Evolutionary conservation across 2,888 invertebrate species (phyloP), one percentile per base, ranked within the genome.

Genomic region (Noctua janthe): DNA sequence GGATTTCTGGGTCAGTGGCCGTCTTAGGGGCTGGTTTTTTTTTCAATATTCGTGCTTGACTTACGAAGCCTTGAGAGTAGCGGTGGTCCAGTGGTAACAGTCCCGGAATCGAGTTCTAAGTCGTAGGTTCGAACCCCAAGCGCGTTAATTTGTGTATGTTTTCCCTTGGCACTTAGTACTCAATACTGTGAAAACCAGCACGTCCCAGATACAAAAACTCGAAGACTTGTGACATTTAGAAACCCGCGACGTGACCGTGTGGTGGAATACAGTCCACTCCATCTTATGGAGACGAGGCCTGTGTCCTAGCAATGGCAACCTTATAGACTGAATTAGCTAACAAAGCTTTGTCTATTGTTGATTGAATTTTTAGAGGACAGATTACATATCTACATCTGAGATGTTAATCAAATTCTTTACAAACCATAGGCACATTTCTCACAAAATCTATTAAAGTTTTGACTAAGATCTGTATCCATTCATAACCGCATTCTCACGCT

Each of bases 381-480:
- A 0, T 72, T 35, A 51, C 20, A 64, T 13, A 74, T 47, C 5
- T 23, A 29, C 2, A 49, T 29, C 10, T 0, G 0, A 66, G 35
- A 51, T 83, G 1, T 43, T 56, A 64, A 75, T 72, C 67, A 85
- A 59, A 74, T 76, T 74, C 54, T 87, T 71, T 35, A 20, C 43
- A 79, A 87, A 75, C n/a, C 70, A 71, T 85, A 88, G 35, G 15
- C 10, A 86, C 15, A 75, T 81, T 85, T 85, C 86, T 64, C 88
- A 88, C 77, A n/a, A 64, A 51, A 73, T 62, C 23, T 62, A 82
- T 88, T 72, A 74, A 73, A 47, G 15, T 66, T 71, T 77, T 78
- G 67, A 75, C 59, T 72, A 86, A 77, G 74, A 86, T 86, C 72
- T 85, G 77, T 39, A 39, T 4, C 29, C 64, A 69, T 78, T 86